These are phyloP conservation scores for Frankliniella fusca DNA, from an alignment of 2,888 invertebrate species.

Conservation along the genomic window DNA sequence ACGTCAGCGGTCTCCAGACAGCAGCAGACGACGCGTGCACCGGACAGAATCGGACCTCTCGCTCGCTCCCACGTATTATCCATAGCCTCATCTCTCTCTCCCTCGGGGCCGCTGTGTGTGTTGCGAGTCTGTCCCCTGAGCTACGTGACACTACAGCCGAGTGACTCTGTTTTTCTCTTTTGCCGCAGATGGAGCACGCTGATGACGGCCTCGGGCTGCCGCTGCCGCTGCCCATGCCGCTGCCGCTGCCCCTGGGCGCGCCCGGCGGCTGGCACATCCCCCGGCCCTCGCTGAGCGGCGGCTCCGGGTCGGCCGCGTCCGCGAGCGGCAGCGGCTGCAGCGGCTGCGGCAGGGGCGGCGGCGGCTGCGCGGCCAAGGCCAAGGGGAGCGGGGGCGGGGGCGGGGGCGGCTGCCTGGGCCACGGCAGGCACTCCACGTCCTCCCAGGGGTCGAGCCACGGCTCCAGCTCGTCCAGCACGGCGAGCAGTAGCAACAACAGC, in stretches of 20 bases:
- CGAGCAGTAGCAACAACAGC: conserved; percentile 57
- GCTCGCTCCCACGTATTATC: no score
- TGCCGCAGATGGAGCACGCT: conserved; percentile 35
- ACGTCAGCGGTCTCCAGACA: no score
- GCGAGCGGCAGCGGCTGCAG: conserved; percentile 41
- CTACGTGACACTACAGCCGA: neutral
- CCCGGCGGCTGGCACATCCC: conserved; percentile 69
- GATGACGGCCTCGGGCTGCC: conserved; percentile 35
- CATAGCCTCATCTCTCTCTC: no score
- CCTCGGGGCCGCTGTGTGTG: no score
- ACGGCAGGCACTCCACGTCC: conserved; percentile 53
- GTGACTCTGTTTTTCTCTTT: neutral
- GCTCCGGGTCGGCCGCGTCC: conserved; percentile 46
- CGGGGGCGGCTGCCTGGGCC: conserved; percentile 39
- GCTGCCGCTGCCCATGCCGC: conserved; percentile 41
- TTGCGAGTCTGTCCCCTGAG: no score
- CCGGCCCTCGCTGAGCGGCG: conserved; percentile 62
- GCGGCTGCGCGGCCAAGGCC: conserved; percentile 42
- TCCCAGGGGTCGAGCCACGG: conserved; percentile 62
- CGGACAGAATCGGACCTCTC: no score
- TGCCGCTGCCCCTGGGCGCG: conserved; percentile 73
- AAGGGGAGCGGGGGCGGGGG: conserved; percentile 40
- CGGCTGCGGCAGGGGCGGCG: conserved; percentile 33
- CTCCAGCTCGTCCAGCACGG: conserved; percentile 44
- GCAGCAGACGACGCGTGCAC: no score